phyloP scores from a whole-genome alignment of 2,113 vertebrate genomes.

The Alligator mississippiensis region DNA sequence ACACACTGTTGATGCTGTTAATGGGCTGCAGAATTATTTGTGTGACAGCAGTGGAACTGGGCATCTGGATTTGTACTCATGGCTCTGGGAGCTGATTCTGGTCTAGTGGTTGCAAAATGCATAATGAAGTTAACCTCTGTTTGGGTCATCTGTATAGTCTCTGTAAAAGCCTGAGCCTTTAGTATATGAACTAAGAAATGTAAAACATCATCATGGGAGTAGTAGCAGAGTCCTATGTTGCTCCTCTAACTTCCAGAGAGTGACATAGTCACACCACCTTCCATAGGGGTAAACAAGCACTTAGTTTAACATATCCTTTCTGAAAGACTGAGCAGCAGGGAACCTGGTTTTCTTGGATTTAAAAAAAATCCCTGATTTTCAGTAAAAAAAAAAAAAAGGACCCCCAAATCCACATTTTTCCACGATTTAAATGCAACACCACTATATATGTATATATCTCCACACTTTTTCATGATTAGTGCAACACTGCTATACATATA shows the following conservation, averaged over 20 bases:
- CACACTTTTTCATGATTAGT: too few species aligned
- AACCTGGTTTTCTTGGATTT: too few species aligned
- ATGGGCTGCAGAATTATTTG: neutral
- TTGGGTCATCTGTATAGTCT: neutral
- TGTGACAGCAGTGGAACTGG: neutral
- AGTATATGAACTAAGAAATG: neutral
- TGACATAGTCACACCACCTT: too few species aligned
- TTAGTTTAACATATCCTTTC: neutral
- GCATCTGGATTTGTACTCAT: neutral
- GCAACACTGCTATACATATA: too few species aligned
- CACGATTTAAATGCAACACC: too few species aligned
- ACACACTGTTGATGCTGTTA: neutral
- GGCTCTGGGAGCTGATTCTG: neutral
- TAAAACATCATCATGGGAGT: neutral
- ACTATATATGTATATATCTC: too few species aligned
- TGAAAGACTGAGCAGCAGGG: neutral
- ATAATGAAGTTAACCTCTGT: neutral
- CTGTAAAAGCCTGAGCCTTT: neutral
- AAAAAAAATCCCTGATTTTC: too few species aligned
- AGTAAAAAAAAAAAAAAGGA: too few species aligned
- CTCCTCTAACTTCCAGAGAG: neutral
- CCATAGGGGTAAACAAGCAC: neutral
- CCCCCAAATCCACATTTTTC: too few species aligned
- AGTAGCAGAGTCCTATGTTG: neutral
- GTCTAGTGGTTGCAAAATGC: neutral